A percentile compares a stretch with the other conserved stretches of the same genome.
phyloP scores from a whole-genome alignment of 2,888 invertebrate species.

The Philopedon plagiatum region DNA sequence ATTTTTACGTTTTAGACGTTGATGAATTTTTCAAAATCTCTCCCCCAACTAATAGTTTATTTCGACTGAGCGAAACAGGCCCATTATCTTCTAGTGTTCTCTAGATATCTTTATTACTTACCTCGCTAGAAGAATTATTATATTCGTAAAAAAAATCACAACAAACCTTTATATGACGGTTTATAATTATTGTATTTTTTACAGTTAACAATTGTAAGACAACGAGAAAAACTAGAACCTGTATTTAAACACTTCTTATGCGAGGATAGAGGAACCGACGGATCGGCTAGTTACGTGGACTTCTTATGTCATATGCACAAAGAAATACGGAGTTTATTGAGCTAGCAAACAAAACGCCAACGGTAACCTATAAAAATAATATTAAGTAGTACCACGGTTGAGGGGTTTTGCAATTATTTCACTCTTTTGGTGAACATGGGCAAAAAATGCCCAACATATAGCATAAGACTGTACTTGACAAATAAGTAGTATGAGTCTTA shows the following conservation, averaged over 20 bases:
- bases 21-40: too few species aligned
- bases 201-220: conserved; percentile 92
- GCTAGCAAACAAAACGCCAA: conserved; percentile 65
- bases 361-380: background rate
- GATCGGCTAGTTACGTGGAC: conserved; percentile 95
- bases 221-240: conserved; percentile 94
- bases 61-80: too few species aligned
- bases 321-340: conserved; percentile 92
- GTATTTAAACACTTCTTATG: conserved; percentile 96
- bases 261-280: conserved; percentile 92
- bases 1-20: too few species aligned
- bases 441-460: background rate
- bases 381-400: conserved; percentile 16
- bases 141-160: too few species aligned
- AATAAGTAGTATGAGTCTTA: background rate
- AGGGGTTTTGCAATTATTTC: background rate
- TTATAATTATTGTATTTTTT: too few species aligned
- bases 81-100: too few species aligned
- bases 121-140: too few species aligned
- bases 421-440: background rate
- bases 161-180: too few species aligned
- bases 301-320: conserved; percentile 99
- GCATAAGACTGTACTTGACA: background rate
- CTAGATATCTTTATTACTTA: too few species aligned
- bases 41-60: too few species aligned